Conservation (phyloP, 2,113 vertebrate genomes). For the Sula dactylatra region DNA sequence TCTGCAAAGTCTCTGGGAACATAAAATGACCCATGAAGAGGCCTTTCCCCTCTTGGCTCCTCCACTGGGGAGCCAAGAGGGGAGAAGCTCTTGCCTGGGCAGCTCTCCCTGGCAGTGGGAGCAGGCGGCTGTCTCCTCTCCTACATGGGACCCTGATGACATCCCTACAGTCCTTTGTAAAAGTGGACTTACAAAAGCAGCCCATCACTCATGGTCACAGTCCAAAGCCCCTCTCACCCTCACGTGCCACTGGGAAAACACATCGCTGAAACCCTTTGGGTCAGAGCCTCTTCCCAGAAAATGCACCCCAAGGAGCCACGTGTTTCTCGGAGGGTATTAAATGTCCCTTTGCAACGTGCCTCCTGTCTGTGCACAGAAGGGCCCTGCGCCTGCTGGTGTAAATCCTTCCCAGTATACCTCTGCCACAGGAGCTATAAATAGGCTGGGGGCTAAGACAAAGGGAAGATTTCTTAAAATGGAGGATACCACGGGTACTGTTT, state of each 20-base stretch:
- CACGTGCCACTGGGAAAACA: fast-evolving
- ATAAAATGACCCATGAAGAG: neutral
- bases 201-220: fast-evolving
- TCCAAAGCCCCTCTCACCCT: neutral
- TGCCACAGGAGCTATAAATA: neutral
- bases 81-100: neutral
- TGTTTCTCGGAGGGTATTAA: neutral
- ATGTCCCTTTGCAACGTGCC: neutral
- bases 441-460: conserved; percentile 13
- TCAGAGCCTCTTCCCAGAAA: neutral
- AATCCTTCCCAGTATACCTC: neutral
- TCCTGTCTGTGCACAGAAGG: neutral
- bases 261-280: neutral
- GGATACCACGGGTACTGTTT: neutral
- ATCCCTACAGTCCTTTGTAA: neutral
- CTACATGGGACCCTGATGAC: neutral
- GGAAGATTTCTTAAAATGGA: conserved; percentile 18
- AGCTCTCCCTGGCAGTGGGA: neutral
- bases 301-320: neutral
- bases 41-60: neutral
- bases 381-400: neutral
- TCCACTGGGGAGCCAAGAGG: neutral
- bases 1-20: neutral
- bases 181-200: neutral
- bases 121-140: neutral